These are phyloP conservation scores for Larimichthys polyactis DNA, from an alignment of 2,113 vertebrate species.

Conservation along the genomic window DNA sequence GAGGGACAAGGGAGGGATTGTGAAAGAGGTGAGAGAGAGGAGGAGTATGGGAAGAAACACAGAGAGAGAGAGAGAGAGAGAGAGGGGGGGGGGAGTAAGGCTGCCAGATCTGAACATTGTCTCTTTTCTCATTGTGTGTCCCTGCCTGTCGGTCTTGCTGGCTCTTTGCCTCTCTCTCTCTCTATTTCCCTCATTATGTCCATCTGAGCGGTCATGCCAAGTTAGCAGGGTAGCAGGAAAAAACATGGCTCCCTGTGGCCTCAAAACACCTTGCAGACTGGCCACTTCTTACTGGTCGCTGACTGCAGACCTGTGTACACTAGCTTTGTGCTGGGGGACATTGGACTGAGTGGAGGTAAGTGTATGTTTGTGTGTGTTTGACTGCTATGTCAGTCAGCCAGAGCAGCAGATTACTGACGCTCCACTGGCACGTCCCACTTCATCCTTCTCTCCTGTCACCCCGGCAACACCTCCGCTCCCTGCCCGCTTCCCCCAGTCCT, in stretches of 20 bases:
- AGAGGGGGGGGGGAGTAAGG: conserved; percentile 26
- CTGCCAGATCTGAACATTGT: conserved; percentile 74
- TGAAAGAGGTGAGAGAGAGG: conserved; percentile 62
- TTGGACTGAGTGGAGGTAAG: not conserved
- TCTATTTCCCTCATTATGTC: conserved; percentile 71
- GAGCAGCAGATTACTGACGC: conserved; percentile 70
- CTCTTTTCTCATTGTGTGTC: conserved; percentile 69
- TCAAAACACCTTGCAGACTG: conserved; percentile 47
- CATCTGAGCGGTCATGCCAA: conserved; percentile 59
- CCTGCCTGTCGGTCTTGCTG: conserved; percentile 67
- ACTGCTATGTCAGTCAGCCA: conserved; percentile 64
- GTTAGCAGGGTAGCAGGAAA: conserved; percentile 29
- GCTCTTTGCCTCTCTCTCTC: conserved; percentile 25
- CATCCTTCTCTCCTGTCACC: conserved; percentile 69
- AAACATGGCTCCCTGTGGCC: conserved; percentile 30
- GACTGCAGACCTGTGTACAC: conserved; percentile 35
- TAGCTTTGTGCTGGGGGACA: conserved; percentile 33
- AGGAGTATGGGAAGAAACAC: conserved; percentile 52
- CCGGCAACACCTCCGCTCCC: conserved; percentile 73
- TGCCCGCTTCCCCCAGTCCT: conserved; percentile 37
- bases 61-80: conserved; percentile 16
- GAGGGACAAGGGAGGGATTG: conserved; percentile 63
- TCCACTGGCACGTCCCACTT: conserved; percentile 68
- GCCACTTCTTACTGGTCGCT: conserved; percentile 37
- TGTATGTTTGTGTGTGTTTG: conserved; percentile 29